Evolutionary conservation across 1,140 invertebrate genomes (phyloP).

Genomic region (Drosophila serrata): DNA sequence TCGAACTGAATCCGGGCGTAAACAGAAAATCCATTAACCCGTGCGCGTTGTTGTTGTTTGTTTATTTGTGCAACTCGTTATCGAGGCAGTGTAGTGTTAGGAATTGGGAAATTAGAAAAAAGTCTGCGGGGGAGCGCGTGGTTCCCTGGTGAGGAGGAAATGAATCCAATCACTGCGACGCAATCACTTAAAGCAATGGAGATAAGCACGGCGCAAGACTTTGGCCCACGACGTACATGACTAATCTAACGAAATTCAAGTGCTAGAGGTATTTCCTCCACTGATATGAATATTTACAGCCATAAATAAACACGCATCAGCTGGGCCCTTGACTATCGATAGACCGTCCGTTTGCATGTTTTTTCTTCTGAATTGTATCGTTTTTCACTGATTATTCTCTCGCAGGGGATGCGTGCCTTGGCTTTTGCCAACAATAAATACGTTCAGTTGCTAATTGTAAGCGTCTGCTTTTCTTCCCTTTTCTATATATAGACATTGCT

Average conservation of each 20-base stretch:
- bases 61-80: conserved; percentile 61
- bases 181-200: conserved; percentile 12
- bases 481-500: conserved; percentile 8
- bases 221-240: conserved; percentile 36
- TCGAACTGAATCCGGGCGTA: conserved; percentile 14
- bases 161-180: conserved; percentile 13
- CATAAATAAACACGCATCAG: conserved; percentile 28
- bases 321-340: conserved; percentile 32
- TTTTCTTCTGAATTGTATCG: background rate
- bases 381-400: too few relatives aligned
- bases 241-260: conserved; percentile 51
- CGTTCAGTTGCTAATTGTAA: too few relatives aligned
- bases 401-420: too few relatives aligned
- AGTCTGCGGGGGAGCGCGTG: conserved; percentile 34
- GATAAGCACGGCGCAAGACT: conserved; percentile 22
- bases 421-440: background rate
- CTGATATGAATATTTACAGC: conserved; percentile 19
- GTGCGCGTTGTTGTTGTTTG: conserved; percentile 4
- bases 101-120: background rate
- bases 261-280: conserved; percentile 15
- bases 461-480: background rate
- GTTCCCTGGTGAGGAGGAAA: conserved; percentile 24
- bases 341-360: background rate
- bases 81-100: conserved; percentile 14
- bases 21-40: conserved; percentile 45